Percentiles rank a stretch among this genome's conserved stretches.
phyloP scores from a whole-genome alignment of 2,797 vertebrate species.

The Xenopus petersii region DNA sequence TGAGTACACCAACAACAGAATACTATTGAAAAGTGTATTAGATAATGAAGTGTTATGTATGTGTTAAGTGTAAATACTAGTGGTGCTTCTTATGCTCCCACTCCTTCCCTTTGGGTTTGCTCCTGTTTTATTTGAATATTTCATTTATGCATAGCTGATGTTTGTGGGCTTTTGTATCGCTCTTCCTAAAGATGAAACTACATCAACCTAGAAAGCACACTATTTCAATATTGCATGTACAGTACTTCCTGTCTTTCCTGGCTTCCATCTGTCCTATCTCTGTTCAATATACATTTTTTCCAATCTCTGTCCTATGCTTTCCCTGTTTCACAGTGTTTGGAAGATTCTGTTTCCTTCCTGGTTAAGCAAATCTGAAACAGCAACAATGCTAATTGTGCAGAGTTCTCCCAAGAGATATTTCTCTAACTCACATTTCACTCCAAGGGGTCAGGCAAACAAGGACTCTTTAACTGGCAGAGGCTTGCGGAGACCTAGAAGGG shows the following conservation, averaged over 20 bases:
- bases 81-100: too few relatives aligned
- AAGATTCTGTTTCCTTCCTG: conserved; percentile 38
- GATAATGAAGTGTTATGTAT: too few relatives aligned
- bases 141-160: too few relatives aligned
- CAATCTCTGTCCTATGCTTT: neutral
- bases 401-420: conserved; percentile 29
- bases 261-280: neutral
- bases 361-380: conserved; percentile 36
- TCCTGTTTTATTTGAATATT: too few relatives aligned
- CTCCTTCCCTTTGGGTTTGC: too few relatives aligned
- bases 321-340: conserved; percentile 29
- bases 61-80: too few relatives aligned
- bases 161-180: too few relatives aligned
- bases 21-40: too few relatives aligned
- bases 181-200: too few relatives aligned
- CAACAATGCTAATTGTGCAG: conserved; percentile 39
- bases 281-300: neutral
- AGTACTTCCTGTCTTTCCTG: too few relatives aligned
- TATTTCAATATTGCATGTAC: too few relatives aligned
- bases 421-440: conserved; percentile 45
- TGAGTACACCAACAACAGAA: neutral
- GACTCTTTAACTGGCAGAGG: conserved; percentile 14
- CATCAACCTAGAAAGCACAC: too few relatives aligned
- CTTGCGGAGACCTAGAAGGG: neutral
- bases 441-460: conserved; percentile 37